Base-by-base conservation (phyloP, 1,140 invertebrate species). In the Drosophila yakuba region DNA sequence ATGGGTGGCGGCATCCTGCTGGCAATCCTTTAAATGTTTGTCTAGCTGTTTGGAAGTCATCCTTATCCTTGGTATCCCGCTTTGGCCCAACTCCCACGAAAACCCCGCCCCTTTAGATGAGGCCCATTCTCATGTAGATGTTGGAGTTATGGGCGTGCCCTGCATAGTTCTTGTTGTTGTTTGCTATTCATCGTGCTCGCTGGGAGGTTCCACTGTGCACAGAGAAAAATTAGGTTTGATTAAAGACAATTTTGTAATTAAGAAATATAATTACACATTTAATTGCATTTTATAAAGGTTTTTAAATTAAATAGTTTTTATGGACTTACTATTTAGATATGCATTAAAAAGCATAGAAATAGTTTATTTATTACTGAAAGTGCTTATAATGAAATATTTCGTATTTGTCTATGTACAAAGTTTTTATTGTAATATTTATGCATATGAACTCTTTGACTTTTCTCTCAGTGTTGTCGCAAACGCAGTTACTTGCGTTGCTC, bases 21-120 rank as follows among this genome's bases (percentile, higher is more conserved):
- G 75, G 74, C 45, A 76, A 78, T 78, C 64, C 64, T 71, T 78
- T 78, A 77, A 78, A 78, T 78, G 74, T 78, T 78, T 78, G 74
- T 71, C 64, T 78, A 77, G 74, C 75, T 78, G 52, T 77, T 77
- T 71, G 75, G 41, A 39, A 76, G 57, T 55, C 73, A 52, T 74
- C 58, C 64, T 69, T 58, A 71, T 77, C 74, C 58, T 71, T 71
- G 66, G 58, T 44, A 45, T 48, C 25, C 35, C n/a, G 52, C 38
- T 41, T 15, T 59, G 17, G 12, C n/a, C 25, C 25, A 11, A 20
- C 32, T 25, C 47, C 7, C 11, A 11, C 14, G 1, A 15, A 41
- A 11, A 48, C 11, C 6, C 47, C 47, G 14, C 23, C 47, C 32
- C 23, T 25, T 28, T 15, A 38, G 3, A 45, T n/a, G 44, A 58